Percentiles rank a stretch among this genome's conserved stretches.
Conservation (phyloP, 2,113 vertebrate genomes). For the Desmodus rotundus region DNA sequence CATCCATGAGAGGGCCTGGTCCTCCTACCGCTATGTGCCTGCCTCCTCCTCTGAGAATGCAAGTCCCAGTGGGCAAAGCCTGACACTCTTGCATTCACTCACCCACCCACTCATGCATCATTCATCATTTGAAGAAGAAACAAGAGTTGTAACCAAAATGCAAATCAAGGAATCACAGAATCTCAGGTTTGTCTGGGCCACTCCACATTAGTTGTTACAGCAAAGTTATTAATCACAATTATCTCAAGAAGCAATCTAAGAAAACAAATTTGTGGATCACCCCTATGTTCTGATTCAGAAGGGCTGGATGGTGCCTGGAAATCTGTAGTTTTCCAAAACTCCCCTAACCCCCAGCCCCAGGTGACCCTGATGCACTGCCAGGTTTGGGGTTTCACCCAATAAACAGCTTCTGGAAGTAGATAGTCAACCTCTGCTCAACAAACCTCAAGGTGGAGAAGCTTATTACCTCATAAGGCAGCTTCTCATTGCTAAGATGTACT, state of each 20-base stretch:
- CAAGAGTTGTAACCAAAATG: neutral
- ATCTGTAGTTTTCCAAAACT: neutral
- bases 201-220: neutral
- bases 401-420: neutral
- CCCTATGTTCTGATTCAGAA: neutral
- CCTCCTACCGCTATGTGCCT: neutral
- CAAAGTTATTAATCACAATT: neutral
- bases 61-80: neutral
- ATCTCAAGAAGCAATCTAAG: neutral
- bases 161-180: neutral
- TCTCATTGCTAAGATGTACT: neutral
- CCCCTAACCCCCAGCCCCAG: neutral
- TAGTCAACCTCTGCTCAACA: neutral
- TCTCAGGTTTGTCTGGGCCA: neutral
- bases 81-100: too few species aligned
- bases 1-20: neutral
- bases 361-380: neutral
- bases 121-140: neutral
- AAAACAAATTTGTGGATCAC: neutral
- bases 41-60: neutral
- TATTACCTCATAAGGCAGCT: neutral
- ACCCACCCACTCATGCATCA: too few species aligned
- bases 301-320: neutral
- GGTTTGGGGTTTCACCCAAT: neutral
- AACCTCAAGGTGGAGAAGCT: rapidly evolving